Percentiles rank a stretch among this genome's conserved stretches.
Evolutionary conservation across 2,888 invertebrate species (phyloP).

Genomic region (Pecten maximus): DNA sequence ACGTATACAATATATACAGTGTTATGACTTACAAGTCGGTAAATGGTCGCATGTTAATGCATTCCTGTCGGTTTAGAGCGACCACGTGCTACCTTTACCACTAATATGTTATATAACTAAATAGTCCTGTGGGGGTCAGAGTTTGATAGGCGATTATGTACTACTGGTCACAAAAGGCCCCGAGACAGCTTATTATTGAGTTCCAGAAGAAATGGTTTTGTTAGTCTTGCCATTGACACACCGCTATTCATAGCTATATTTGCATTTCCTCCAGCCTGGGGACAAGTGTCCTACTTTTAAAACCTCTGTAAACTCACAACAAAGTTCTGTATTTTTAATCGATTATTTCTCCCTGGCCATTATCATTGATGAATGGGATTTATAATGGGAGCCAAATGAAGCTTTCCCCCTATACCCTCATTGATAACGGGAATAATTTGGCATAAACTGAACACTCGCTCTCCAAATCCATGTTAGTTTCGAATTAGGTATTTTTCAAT

Average conservation of each 20-base stretch:
- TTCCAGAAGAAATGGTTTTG: conserved; percentile 24
- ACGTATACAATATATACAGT: not conserved
- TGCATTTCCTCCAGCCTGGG: not conserved
- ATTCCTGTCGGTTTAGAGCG: not conserved
- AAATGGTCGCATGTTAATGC: not conserved
- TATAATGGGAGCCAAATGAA: not conserved
- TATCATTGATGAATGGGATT: conserved; percentile 10
- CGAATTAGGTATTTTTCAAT: not conserved
- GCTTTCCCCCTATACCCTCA: not conserved
- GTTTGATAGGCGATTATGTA: not conserved
- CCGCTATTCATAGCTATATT: not conserved
- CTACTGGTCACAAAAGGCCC: not conserved
- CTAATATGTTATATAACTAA: not conserved
- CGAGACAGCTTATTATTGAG: conserved; percentile 13
- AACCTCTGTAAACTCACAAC: not conserved
- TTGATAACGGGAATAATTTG: not conserved
- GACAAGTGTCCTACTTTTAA: conserved; percentile 15
- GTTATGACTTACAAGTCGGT: not conserved
- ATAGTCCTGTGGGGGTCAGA: not conserved
- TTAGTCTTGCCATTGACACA: not conserved
- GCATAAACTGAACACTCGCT: not conserved
- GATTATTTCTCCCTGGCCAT: not conserved
- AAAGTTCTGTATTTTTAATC: conserved; percentile 33
- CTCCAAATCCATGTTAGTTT: not conserved
- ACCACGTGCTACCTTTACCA: not conserved